These are phyloP conservation scores for Machimus atricapillus DNA, from an alignment of 2,888 invertebrate genomes.

Conservation along the genomic window DNA sequence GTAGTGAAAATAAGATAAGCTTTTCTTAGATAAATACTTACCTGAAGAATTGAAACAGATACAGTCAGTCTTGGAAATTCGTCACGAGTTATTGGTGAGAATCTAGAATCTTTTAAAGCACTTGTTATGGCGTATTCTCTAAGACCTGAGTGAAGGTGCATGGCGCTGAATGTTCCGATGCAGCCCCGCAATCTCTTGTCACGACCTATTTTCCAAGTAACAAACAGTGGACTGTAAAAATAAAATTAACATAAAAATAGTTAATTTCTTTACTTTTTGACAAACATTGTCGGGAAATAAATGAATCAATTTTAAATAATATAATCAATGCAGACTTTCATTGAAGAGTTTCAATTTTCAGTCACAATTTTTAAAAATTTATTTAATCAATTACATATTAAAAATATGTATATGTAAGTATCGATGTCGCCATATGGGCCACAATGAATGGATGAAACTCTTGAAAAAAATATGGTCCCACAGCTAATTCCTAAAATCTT, in stretches of 20 bases:
- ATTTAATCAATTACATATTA: not conserved
- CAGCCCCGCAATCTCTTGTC: conserved; percentile 95
- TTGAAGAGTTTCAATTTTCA: no score
- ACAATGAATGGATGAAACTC: no score
- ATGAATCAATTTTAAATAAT: not conserved
- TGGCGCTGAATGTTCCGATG: conserved; percentile 98
- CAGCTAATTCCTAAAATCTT: no score
- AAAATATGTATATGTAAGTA: not conserved
- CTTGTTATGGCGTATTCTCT: conserved; percentile 97
- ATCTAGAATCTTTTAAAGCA: conserved; percentile 97
- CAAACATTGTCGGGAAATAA: not conserved
- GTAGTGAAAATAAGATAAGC: not conserved
- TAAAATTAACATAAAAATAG: not conserved
- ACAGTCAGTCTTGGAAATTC: conserved; percentile 93
- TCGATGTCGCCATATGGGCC: not conserved
- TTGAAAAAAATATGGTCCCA: no score
- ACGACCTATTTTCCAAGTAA: conserved; percentile 98
- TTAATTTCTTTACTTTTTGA: not conserved
- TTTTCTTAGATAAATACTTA: conserved; percentile 34
- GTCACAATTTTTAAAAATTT: no score
- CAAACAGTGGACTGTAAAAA: conserved; percentile 88
- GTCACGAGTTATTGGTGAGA: conserved; percentile 91
- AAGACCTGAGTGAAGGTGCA: conserved; percentile 92
- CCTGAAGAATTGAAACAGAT: conserved; percentile 93
- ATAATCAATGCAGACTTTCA: not conserved